Evolutionary conservation across 2,888 invertebrate species (phyloP), one percentile per base, ranked within the genome.

Genomic region (Platycnemis pennipes): DNA sequence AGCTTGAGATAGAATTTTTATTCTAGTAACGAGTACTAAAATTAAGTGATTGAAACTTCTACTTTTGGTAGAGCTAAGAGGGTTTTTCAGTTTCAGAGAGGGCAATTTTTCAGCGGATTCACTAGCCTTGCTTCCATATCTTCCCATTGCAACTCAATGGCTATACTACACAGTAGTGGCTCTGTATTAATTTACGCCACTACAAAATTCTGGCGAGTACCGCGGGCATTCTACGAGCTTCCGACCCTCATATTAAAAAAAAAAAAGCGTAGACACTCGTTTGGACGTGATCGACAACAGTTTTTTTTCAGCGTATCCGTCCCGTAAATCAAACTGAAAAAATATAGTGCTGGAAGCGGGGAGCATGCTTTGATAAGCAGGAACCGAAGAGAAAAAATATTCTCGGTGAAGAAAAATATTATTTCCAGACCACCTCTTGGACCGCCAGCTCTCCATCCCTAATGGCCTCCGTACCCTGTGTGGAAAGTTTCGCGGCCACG

Each of bases 391-490:
- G 37, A 77, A 77, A 77, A 77, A 77, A 77, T 77, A n/a, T 77
- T 63, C 13, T 16, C 77, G 77, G 77, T 13, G 77, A 16, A 77
- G 26, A 77, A 77, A 77, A 77, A 77, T 77, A 77, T 77, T 31
- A 77, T 37, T 77, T 77, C 37, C 88, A 89, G 56, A 63, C 44
- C 63, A 26, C 91, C 91, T 11, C 91, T 63, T 63, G 91, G 91
- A 63, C 91, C 77, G 44, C 56, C 63, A 63, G 44, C 91, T 91
- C 63, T 91, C 91, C 56, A 91, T 91, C 63, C 56, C 91, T 91
- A 91, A 91, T 91, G 91, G 63, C 91, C 91, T 63, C 91, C 44
- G 63, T 45, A 49, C 63, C 69, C 88, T 89, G 77, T n/a, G 77
- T 26, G 56, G 89, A 89, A 89, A 89, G 89, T 89, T 89, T 89